Evolutionary conservation across 2,113 vertebrate genomes (phyloP).

Genomic region (Micronycteris hirsuta): DNA sequence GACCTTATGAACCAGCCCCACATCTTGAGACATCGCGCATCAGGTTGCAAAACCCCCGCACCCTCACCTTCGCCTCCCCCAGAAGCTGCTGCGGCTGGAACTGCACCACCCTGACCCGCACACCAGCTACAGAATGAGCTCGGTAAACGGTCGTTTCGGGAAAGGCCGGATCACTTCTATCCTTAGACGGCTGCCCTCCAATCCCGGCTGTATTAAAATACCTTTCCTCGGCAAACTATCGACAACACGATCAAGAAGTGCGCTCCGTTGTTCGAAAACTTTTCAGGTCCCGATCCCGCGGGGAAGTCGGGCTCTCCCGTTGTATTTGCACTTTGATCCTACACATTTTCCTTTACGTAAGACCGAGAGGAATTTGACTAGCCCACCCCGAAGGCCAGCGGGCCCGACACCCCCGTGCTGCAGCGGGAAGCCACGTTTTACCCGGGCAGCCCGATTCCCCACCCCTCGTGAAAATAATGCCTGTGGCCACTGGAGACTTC

Average conservation of each 20-base stretch:
- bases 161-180: neutral
- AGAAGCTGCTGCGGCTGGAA: neutral
- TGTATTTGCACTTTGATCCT: neutral
- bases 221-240: neutral
- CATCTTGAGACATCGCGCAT: neutral
- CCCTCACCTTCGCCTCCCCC: neutral
- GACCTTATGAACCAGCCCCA: neutral
- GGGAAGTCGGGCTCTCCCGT: neutral
- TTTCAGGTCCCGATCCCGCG: neutral
- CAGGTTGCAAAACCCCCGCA: neutral
- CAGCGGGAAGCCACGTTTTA: constrained; percentile 23
- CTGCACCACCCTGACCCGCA: neutral
- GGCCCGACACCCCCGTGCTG: neutral
- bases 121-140: neutral
- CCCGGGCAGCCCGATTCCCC: neutral
- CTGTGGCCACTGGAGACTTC: constrained; percentile 34
- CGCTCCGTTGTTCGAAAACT: neutral
- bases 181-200: neutral
- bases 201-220: neutral
- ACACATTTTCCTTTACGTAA: constrained; percentile 21
- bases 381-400: neutral
- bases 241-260: neutral
- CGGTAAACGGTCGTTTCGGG: neutral
- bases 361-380: constrained; percentile 1
- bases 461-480: constrained; percentile 14